Base-by-base conservation (phyloP, 2,888 invertebrate species). In the Eutolmus rufibarbis region DNA sequence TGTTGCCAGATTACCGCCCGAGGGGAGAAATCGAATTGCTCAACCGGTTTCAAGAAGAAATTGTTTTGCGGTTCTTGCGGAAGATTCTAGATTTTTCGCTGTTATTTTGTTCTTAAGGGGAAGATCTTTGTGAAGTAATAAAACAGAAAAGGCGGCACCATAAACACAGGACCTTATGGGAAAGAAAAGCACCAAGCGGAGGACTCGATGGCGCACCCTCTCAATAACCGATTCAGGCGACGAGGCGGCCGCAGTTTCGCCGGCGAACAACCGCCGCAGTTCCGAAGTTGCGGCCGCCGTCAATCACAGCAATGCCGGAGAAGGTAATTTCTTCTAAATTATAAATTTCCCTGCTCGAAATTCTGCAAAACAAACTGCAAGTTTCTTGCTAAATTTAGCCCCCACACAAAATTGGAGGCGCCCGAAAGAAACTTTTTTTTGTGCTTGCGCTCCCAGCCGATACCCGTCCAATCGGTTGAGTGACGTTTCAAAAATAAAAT, bases 201-300 rank as follows among this genome's bases (percentile, higher is more conserved):
- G 94, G 92, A 95, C 95, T 90, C 93, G 94, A 92, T 95, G 95
- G 95, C 94, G 94, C 92, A 93, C 94, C 90, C 93, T 95, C 90
- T 93, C 94, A 89, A 94, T 95, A 90, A 94, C 93, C 90, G 93
- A 94, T 94, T 91, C 79, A 28, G 43, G 40, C 23, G 79, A 93
- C 37, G 87, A 86, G 8, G 57, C 57, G 57, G 56, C 34, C 16
- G 4, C 9, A 0, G 66, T 66, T 28, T 28, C 66, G 12, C 66
- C 66, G 66, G 8, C 12, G n/a, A 19, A 19, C 51, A 46, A 46
- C 2, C n/a, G 46, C 57, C n/a, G 3, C 23, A 66, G 4, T 28
- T 66, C 66, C 9, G 28, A 66, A 12, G 66, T 19, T 3, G 12
- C 12, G 0, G 14, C 66, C 3, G 28, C 23, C 8, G 12, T 12